phyloP scores from a whole-genome alignment of 2,113 vertebrate genomes.

The Lepus americanus region DNA sequence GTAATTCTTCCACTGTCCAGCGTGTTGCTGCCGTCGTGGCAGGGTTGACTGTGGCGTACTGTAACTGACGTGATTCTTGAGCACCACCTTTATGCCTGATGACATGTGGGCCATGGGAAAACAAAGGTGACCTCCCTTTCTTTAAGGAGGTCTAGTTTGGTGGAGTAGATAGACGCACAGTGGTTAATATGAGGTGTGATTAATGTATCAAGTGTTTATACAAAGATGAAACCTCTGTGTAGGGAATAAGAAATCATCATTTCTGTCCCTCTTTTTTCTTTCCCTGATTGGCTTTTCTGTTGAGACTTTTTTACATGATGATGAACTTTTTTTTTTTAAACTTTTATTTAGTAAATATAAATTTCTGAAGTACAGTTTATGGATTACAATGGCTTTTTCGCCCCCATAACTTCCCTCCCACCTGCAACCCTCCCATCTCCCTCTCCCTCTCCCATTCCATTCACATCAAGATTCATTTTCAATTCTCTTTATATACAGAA shows the following conservation, averaged over 20 bases:
- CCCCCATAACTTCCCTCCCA: too few species aligned
- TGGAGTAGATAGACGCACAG: not conserved
- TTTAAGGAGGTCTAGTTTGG: not conserved
- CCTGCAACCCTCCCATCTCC: too few species aligned
- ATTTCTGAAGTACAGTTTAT: too few species aligned
- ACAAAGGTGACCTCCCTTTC: not conserved
- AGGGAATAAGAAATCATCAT: not conserved
- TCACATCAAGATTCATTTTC: too few species aligned
- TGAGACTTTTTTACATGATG: not conserved
- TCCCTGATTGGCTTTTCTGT: not conserved
- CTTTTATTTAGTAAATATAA: too few species aligned
- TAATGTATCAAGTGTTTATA: not conserved
- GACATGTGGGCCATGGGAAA: not conserved
- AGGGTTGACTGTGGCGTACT: not conserved
- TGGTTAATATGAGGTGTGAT: not conserved
- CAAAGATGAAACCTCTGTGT: not conserved
- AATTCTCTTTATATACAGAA: too few species aligned
- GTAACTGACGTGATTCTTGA: not conserved
- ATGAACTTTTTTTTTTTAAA: not conserved
- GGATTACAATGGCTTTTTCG: too few species aligned
- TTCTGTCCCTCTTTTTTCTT: not conserved
- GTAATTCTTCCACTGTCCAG: constrained; percentile 81
- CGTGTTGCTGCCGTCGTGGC: not conserved
- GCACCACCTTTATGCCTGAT: not conserved
- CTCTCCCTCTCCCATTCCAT: too few species aligned